Conservation (phyloP, 2,888 invertebrate species). For the Tethea ocularis region DNA sequence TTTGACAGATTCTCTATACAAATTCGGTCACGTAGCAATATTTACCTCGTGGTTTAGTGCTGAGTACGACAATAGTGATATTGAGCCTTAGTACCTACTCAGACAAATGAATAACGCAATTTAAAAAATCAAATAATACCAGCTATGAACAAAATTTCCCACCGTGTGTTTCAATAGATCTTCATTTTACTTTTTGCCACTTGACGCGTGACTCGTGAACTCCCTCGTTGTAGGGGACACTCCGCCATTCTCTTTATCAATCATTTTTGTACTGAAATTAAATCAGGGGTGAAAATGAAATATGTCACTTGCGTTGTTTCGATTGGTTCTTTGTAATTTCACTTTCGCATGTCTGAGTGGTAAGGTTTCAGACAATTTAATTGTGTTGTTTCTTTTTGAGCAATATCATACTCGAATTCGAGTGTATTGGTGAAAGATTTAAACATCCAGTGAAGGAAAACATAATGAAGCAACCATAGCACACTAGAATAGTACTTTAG, state of each 20-base stretch:
- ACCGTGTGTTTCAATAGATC: slow-evolving; percentile 30
- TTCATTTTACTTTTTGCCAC: slow-evolving; percentile 33
- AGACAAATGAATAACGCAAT: too few species aligned
- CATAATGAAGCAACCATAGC: too few species aligned
- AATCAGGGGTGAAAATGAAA: slow-evolving; percentile 65
- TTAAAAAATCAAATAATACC: slow-evolving; percentile 6
- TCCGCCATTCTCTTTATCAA: slow-evolving; percentile 57
- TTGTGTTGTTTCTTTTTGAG: too few species aligned
- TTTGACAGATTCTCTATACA: too few species aligned
- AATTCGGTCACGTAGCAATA: too few species aligned
- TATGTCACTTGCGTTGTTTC: slow-evolving; percentile 44
- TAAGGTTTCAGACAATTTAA: background rate
- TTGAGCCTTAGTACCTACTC: too few species aligned
- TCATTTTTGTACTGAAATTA: slow-evolving; percentile 59
- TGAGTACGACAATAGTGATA: too few species aligned
- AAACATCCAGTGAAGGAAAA: too few species aligned
- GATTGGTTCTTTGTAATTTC: slow-evolving; percentile 24
- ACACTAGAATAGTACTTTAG: too few species aligned
- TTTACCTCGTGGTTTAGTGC: too few species aligned
- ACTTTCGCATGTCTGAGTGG: slow-evolving; percentile 10
- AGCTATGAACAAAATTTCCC: slow-evolving; percentile 5
- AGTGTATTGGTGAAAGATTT: too few species aligned
- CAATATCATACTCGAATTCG: too few species aligned
- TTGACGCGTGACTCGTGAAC: slow-evolving; percentile 29
- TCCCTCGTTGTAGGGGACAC: slow-evolving; percentile 29